Evolutionary conservation across 2,797 vertebrate species (phyloP).

Genomic region (Huso huso): DNA sequence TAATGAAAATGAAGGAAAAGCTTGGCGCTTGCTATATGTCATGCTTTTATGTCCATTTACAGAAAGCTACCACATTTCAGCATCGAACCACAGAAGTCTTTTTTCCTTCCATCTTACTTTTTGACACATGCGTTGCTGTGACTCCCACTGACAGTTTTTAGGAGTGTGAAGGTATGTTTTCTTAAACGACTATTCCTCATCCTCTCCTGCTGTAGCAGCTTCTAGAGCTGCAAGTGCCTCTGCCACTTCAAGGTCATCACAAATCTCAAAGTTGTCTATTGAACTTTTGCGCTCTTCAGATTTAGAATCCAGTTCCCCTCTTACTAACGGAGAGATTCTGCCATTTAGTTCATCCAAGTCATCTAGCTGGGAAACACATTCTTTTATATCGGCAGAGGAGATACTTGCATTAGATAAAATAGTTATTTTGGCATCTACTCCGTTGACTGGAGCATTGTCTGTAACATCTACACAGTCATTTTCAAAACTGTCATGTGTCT

Average conservation of each 20-base stretch:
- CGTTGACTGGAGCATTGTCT: neutral
- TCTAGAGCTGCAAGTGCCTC: conserved; percentile 87
- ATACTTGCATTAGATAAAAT: conserved; percentile 48
- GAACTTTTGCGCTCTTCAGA: too few species aligned
- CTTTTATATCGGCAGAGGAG: conserved; percentile 55
- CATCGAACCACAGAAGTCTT: too few species aligned
- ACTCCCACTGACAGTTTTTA: too few species aligned
- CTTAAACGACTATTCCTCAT: conserved; percentile 49
- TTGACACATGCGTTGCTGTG: too few species aligned
- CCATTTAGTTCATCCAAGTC: conserved; percentile 31
- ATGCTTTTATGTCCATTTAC: too few species aligned
- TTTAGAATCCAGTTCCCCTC: too few species aligned
- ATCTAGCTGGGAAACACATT: conserved; percentile 17
- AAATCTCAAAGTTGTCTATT: conserved; percentile 34
- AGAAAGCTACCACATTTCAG: too few species aligned
- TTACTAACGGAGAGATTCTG: conserved; percentile 27
- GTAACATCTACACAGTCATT: neutral
- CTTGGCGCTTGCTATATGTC: too few species aligned
- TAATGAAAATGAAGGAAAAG: too few species aligned
- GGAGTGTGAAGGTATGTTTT: too few species aligned
- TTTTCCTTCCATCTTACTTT: too few species aligned
- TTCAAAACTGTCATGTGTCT: neutral
- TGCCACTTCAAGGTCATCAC: conserved; percentile 78
- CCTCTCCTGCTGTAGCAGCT: conserved; percentile 85
- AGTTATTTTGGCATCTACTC: neutral